Evolutionary conservation across 2,113 vertebrate genomes (phyloP).

Genomic region (Propithecus coquereli): DNA sequence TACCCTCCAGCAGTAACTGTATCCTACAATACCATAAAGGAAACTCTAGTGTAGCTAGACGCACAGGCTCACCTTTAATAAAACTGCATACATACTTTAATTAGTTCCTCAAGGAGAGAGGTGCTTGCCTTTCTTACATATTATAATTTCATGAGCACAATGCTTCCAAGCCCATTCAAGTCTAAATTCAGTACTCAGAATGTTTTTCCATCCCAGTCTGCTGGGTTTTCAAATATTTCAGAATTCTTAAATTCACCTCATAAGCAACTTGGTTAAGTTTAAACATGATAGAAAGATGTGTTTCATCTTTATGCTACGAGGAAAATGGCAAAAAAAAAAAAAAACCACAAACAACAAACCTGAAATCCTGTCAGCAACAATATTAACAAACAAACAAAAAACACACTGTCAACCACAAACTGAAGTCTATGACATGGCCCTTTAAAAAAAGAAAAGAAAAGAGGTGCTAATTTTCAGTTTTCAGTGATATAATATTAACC

Average conservation of each 20-base stretch:
- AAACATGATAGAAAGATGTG: not conserved
- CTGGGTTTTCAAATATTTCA: not conserved
- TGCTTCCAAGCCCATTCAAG: not conserved
- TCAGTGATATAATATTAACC: not conserved
- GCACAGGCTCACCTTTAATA: not conserved
- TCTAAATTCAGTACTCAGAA: not conserved
- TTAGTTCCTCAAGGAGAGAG: not conserved
- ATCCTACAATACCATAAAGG: not conserved
- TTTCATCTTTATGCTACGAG: not conserved
- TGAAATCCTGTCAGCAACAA: not conserved
- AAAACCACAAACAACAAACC: not conserved
- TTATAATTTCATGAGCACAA: not conserved
- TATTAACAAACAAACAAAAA: not conserved
- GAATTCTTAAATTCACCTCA: conserved; percentile 11
- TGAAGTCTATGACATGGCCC: not conserved
- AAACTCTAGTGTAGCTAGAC: not conserved
- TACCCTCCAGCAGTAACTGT: not conserved
- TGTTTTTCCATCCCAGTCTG: not conserved
- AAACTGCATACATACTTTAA: not conserved
- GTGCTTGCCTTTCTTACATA: not conserved
- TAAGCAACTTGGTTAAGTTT: not conserved
- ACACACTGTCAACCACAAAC: not conserved
- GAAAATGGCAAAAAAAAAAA: not conserved
- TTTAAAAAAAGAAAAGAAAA: not conserved
- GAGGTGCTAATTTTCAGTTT: not conserved